Evolutionary conservation across 2,888 invertebrate species (phyloP), one percentile per base, ranked within the genome.

Genomic region (Thyatira batis): DNA sequence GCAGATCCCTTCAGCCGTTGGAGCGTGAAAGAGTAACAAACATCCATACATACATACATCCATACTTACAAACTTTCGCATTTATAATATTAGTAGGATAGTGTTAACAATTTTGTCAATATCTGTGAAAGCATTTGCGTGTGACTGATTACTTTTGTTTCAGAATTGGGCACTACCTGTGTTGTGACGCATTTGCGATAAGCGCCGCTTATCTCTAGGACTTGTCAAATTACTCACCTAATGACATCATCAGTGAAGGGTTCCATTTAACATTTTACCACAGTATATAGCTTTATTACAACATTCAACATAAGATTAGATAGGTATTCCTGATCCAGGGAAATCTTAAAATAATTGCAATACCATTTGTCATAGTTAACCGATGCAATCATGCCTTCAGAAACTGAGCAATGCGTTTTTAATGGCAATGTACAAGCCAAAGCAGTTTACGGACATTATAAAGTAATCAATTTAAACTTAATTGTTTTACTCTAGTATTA

Each of bases 101-200:
- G 48, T 48, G 48, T 48, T 17, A 27, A 28, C 8, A 11, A 28
- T 48, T 27, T 48, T 48, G 48, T 48, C n/a, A 27, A 45, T 45
- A 11, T 10, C 17, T 28, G 20, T 60, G 55, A 39, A 39, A 39
- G 13, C 8, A 39, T 39, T 39, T 39, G 39, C 39, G 39, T 13
- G 39, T 39, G 39, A 39, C 33, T 33, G 39, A 39, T 39, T 63
- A 55, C 63, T 71, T 72, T 80, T 81, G 81, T 83, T 76, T 58
- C 55, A 59, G 44, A 54, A 62, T 60, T 57, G 23, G 57, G 59
- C 61, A 55, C 61, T 83, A 82, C 82, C 84, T 83, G 83, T 59
- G 60, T 59, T 55, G 69, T 82, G 80, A 79, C 76, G 71, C 69
- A 70, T 71, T 73, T 56, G 62, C 63, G 83, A 87, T 86, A 86